phyloP scores from a whole-genome alignment of 2,797 vertebrate species.

The Sebastes goodei region DNA sequence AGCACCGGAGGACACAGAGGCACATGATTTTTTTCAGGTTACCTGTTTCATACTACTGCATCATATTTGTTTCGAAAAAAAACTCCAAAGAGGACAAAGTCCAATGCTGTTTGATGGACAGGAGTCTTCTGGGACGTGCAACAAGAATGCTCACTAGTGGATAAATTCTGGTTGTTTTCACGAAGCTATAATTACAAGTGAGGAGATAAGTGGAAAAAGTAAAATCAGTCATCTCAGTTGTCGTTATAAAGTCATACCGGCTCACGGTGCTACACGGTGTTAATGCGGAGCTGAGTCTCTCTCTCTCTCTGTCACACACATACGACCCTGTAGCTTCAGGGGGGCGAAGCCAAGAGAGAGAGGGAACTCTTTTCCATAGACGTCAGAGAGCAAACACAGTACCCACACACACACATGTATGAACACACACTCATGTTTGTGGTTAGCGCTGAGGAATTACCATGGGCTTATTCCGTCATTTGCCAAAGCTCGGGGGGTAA shows the following conservation, averaged over 20 bases:
- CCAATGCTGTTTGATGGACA: slow-evolving; percentile 7
- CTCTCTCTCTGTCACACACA: background rate
- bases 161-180: background rate
- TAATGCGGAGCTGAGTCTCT: background rate
- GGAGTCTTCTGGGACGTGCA: background rate
- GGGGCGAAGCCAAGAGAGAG: background rate
- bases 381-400: slow-evolving; percentile 41
- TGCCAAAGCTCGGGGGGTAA: slow-evolving; percentile 65
- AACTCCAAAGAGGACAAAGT: background rate
- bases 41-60: too few species aligned
- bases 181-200: background rate
- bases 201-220: slow-evolving; percentile 5
- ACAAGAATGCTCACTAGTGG: background rate
- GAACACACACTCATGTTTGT: slow-evolving; percentile 56
- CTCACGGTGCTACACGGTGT: background rate
- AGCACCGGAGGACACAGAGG: too few species aligned
- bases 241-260: background rate
- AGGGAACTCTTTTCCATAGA: slow-evolving; percentile 61
- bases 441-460: slow-evolving; percentile 70
- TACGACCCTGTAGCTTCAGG: slow-evolving; percentile 21
- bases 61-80: background rate
- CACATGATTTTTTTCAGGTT: too few species aligned
- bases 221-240: background rate
- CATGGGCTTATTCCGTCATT: slow-evolving; percentile 66
- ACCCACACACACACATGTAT: background rate